phyloP scores from a whole-genome alignment of 1,140 invertebrate species.

The Neomicropteryx cornuta region DNA sequence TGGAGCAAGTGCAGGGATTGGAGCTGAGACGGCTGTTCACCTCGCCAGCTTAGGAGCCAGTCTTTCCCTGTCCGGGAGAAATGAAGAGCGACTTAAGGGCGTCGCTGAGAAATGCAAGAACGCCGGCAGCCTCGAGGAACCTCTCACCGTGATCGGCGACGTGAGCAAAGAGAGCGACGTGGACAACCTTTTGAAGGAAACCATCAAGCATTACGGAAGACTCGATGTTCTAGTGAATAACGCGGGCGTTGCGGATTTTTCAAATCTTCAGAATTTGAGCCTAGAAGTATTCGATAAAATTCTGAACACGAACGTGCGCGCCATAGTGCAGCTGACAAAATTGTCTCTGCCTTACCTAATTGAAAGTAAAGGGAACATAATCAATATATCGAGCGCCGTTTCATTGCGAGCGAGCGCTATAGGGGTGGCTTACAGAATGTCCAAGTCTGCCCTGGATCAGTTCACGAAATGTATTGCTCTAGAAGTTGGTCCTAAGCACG shows the following conservation, averaged over 20 bases:
- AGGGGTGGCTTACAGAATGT: constrained; percentile 54
- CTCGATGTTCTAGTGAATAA: constrained; percentile 56
- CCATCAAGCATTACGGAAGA: constrained; percentile 41
- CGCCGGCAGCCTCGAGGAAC: constrained; percentile 20
- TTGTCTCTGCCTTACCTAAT: constrained; percentile 56
- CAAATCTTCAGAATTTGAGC: constrained; percentile 53
- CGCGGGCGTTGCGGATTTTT: constrained; percentile 55
- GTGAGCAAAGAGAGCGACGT: constrained; percentile 46
- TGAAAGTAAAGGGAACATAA: constrained; percentile 52
- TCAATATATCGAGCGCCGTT: constrained; percentile 64
- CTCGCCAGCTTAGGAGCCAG: constrained; percentile 64
- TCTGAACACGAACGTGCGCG: constrained; percentile 56
- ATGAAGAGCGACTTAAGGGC: too few species aligned
- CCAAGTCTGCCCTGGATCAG: constrained; percentile 64
- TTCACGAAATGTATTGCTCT: constrained; percentile 52
- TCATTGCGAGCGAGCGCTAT: constrained; percentile 48
- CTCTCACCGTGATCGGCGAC: constrained; percentile 42
- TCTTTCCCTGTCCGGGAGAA: constrained; percentile 59
- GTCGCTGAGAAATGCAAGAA: constrained; percentile 42
- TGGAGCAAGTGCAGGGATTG: constrained; percentile 82
- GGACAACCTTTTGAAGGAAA: constrained; percentile 40
- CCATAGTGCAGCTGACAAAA: constrained; percentile 56
- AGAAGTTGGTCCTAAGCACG: constrained; percentile 48
- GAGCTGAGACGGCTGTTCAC: constrained; percentile 64
- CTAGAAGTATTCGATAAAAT: constrained; percentile 54